Conservation (phyloP, 1,140 invertebrate species). For the Heliconius nattereri region DNA sequence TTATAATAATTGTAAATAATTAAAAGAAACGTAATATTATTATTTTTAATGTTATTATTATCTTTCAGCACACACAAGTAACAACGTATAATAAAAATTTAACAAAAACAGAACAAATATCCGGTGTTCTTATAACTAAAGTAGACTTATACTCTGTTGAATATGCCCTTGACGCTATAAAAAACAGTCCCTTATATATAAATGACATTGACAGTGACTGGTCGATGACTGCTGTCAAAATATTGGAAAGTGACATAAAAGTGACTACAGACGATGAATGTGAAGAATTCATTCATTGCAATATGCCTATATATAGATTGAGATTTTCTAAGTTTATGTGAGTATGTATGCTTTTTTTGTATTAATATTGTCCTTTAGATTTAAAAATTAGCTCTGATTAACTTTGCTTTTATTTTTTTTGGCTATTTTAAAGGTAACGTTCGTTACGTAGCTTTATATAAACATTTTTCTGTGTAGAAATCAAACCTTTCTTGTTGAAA, state of each 20-base stretch:
- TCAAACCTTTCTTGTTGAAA: too few relatives aligned
- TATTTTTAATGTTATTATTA: background rate
- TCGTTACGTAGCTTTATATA: background rate
- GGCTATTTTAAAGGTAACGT: background rate
- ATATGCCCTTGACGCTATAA: conserved; percentile 38
- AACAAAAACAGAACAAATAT: conserved; percentile 16
- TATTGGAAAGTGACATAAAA: conserved; percentile 18
- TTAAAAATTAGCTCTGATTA: too few relatives aligned
- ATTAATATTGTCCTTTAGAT: conserved; percentile 1
- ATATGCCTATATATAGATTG: conserved; percentile 59
- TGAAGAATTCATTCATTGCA: conserved; percentile 50
- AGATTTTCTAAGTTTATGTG: conserved; percentile 51
- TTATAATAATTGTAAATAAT: too few relatives aligned
- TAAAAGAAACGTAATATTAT: too few relatives aligned
- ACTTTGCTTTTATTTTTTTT: background rate
- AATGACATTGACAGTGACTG: background rate
- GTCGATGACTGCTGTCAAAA: background rate
- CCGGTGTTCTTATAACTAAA: conserved; percentile 56
- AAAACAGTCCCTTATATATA: background rate
- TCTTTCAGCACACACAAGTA: conserved; percentile 62
- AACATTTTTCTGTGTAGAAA: background rate
- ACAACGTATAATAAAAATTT: conserved; percentile 43
- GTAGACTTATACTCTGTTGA: conserved; percentile 50
- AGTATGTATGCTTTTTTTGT: conserved; percentile 31
- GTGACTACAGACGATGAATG: conserved; percentile 47